Evolutionary conservation across 2,888 invertebrate species (phyloP), one percentile per base, ranked within the genome.

Genomic region (Drosophila putrida): DNA sequence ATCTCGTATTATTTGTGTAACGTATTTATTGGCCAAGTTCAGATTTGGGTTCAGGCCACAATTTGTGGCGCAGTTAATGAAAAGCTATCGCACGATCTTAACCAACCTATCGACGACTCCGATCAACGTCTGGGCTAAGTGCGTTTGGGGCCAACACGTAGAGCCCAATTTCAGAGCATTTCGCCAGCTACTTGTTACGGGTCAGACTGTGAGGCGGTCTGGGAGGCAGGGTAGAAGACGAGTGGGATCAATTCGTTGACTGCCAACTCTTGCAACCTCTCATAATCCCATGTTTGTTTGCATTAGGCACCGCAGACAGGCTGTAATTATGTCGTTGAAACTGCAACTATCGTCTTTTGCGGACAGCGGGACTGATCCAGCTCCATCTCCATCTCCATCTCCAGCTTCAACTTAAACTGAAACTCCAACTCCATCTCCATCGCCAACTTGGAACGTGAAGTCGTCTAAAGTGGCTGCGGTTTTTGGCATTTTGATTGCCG

Each of bases 221-320:
- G 27, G 11, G 10, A n/a, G 27, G 43, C 10, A 27, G 36, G 5
- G 31, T 33, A 44, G 15, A 39, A 44, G 61, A 27, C 15, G 75
- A 46, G 59, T 38, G 36, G 71, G 72, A 80, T 76, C 81, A 61
- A 78, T 71, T 80, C 60, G 49, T 20, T 67, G 33, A 39, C 75
- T 63, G 59, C 9, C 20, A 58, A 58, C 31, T 58, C n/a, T 44
- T 35, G 60, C 60, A 53, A 53, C 58, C 76, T 64, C 86, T 77
- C 82, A 80, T 86, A 86, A 88, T 86, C 86, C 89, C 90, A 89
- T 86, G 86, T 86, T 86, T 89, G 86, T 89, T 86, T 86, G 86
- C 86, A 82, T 88, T 86, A 88, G 90, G 73, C 78, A 78, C 78
- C 70, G 80, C 86, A 86, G 88, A 85, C 86, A 89, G 74, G 75